These are phyloP conservation scores for Antheraea pernyi DNA, from an alignment of 1,140 invertebrate species.

Conservation along the genomic window DNA sequence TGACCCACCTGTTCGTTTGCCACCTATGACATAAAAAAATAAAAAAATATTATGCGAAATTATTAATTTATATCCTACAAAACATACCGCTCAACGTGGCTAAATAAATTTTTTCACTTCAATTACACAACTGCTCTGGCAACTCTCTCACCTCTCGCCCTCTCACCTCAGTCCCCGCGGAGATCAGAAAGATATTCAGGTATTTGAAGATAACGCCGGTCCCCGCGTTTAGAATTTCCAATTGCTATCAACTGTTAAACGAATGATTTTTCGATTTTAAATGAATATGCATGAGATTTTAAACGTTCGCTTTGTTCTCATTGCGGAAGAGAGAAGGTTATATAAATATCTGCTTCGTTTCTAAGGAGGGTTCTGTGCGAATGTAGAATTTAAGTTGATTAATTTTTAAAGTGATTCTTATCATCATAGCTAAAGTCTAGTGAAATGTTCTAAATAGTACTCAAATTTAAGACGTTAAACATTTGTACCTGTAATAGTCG, in stretches of 20 bases:
- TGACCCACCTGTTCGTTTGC: no score
- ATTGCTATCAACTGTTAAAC: background rate
- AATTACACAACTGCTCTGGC: background rate
- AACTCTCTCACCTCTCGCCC: background rate
- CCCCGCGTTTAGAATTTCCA: slow-evolving; percentile 5
- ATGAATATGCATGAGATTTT: slow-evolving; percentile 8
- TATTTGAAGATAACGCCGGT: slow-evolving; percentile 10
- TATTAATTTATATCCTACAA: no score
- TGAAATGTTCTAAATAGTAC: no score
- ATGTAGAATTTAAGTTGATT: background rate
- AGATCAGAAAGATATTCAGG: slow-evolving; percentile 7
- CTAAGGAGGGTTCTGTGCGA: background rate
- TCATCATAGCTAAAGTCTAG: no score
- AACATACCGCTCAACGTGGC: no score
- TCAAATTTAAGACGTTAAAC: background rate
- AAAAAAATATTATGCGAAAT: no score
- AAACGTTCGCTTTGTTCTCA: background rate
- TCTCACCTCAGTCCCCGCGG: slow-evolving; percentile 1
- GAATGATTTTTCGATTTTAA: slow-evolving; percentile 12
- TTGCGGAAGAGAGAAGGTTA: background rate
- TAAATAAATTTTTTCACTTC: background rate
- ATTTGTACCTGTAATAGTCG: background rate
- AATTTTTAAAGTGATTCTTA: background rate
- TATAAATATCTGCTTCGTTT: background rate
- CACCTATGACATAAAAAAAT: no score